phyloP scores from a whole-genome alignment of 2,888 invertebrate species.

The Caenorhabditis sinica region DNA sequence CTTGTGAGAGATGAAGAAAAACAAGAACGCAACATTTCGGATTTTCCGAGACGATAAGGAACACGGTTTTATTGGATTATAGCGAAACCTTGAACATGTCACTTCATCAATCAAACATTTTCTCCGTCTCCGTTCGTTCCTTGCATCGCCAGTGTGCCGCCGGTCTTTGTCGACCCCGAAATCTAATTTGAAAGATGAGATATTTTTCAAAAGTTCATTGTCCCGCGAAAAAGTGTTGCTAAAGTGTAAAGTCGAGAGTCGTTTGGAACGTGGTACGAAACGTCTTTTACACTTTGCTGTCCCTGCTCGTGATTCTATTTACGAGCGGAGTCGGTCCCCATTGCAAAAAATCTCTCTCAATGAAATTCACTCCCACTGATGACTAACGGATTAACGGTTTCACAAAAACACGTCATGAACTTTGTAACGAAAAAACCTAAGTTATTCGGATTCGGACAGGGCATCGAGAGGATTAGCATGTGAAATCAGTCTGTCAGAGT shows the following conservation, averaged over 20 bases:
- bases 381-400: conserved; percentile 15
- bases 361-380: not conserved
- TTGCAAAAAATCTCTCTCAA: not conserved
- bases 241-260: conserved; percentile 32
- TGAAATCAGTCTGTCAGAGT: not conserved
- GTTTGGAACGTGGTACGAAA: conserved; percentile 46
- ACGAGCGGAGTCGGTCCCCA: conserved; percentile 29
- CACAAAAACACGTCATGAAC: conserved; percentile 34
- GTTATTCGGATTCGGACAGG: conserved; percentile 16
- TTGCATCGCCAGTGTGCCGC: not conserved
- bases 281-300: conserved; percentile 48
- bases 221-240: not conserved
- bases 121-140: conserved; percentile 14
- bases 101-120: conserved; percentile 51
- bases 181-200: not conserved
- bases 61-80: conserved; percentile 39
- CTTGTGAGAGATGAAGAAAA: not conserved
- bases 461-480: conserved; percentile 36
- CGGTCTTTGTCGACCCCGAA: not conserved
- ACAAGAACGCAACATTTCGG: conserved; percentile 36
- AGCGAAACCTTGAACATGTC: conserved; percentile 48
- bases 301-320: conserved; percentile 43
- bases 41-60: conserved; percentile 43
- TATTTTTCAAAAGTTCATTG: conserved; percentile 26
- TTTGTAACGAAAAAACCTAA: conserved; percentile 15